phyloP scores from a whole-genome alignment of 2,113 vertebrate genomes.

The Varanus salvator region DNA sequence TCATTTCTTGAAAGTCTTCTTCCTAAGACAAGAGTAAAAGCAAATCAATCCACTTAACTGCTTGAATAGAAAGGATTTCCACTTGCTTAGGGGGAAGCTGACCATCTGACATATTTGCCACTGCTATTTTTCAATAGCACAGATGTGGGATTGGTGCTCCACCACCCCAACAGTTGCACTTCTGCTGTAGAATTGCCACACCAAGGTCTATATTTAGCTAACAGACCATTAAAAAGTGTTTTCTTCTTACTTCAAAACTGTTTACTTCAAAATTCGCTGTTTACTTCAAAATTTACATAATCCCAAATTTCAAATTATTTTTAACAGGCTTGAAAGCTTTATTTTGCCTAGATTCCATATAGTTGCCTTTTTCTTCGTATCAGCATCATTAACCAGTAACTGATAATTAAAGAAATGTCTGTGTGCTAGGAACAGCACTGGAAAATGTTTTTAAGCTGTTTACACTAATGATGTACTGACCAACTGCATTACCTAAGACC shows the following conservation, averaged over 20 bases:
- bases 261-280: neutral
- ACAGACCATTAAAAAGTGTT: slow-evolving; percentile 22
- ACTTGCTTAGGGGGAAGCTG: neutral
- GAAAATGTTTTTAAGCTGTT: slow-evolving; percentile 45
- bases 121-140: neutral
- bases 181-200: neutral
- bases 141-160: neutral
- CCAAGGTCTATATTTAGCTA: neutral
- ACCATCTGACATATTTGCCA: too few species aligned
- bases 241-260: too few species aligned
- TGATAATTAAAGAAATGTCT: neutral
- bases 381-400: slow-evolving; percentile 36
- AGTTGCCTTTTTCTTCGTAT: slow-evolving; percentile 28
- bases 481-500: slow-evolving; percentile 40
- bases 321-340: slow-evolving; percentile 25
- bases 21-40: slow-evolving; percentile 79
- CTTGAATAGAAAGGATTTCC: neutral
- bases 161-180: neutral
- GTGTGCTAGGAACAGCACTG: slow-evolving; percentile 10
- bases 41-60: slow-evolving; percentile 1
- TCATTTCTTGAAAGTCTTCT: slow-evolving; percentile 96
- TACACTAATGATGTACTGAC: slow-evolving; percentile 41
- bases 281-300: neutral
- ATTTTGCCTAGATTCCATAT: slow-evolving; percentile 27
- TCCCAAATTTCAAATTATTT: slow-evolving; percentile 22